These are phyloP conservation scores for Unio delphinus DNA, from an alignment of 2,888 invertebrate genomes.

Conservation along the genomic window DNA sequence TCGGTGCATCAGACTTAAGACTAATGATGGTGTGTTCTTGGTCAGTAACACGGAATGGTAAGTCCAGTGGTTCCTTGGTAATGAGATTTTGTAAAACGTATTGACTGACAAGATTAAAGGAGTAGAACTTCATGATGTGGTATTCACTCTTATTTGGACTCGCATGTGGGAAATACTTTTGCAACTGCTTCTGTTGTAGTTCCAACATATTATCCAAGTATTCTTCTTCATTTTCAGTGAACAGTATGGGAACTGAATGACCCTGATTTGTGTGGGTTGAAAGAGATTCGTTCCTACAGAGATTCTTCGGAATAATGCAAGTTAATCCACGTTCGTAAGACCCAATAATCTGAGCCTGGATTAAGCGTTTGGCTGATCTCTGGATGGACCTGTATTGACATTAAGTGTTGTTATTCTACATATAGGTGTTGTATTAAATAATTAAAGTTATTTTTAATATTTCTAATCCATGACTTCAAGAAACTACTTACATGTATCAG, in stretches of 20 bases:
- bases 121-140: constrained; percentile 65
- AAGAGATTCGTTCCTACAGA: constrained; percentile 39
- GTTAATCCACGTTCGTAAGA: constrained; percentile 37
- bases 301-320: constrained; percentile 52
- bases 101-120: constrained; percentile 54
- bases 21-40: constrained; percentile 29
- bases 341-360: constrained; percentile 42
- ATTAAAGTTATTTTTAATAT: too few relatives aligned
- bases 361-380: constrained; percentile 32
- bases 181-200: constrained; percentile 15
- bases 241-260: constrained; percentile 41
- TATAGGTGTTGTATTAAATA: too few relatives aligned
- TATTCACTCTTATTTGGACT: constrained; percentile 58
- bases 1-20: constrained; percentile 12
- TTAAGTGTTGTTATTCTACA: too few relatives aligned
- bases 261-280: constrained; percentile 8
- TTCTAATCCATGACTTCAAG: too few relatives aligned
- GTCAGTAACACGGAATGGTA: constrained; percentile 39
- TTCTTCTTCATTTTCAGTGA: constrained; percentile 34
- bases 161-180: constrained; percentile 53
- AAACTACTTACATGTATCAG: too few relatives aligned
- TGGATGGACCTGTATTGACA: constrained; percentile 23
- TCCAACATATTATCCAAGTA: not conserved
- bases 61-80: constrained; percentile 9
- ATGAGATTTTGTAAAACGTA: constrained; percentile 9